phyloP scores from a whole-genome alignment of 2,888 invertebrate genomes.

The Pachymerium ferrugineum region DNA sequence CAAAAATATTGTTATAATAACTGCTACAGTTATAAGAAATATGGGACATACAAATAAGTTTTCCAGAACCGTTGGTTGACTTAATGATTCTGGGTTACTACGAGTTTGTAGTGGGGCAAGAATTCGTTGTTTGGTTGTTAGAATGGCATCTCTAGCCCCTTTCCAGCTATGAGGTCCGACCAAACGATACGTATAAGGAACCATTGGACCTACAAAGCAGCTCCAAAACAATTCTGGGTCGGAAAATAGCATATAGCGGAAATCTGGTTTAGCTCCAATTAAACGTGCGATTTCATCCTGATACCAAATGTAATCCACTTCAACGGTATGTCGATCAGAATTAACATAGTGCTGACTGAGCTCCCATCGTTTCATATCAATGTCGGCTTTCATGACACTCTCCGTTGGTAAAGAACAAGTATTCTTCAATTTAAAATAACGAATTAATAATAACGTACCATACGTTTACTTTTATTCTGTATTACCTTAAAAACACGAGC shows the following conservation, averaged over 20 bases:
- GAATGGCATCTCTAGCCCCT: constrained; percentile 48
- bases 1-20: background rate
- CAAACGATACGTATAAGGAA: constrained; percentile 47
- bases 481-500: constrained; percentile 4
- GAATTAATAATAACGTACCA: background rate
- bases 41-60: background rate
- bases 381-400: constrained; percentile 40
- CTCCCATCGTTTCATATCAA: constrained; percentile 38
- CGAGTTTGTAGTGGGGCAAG: constrained; percentile 35
- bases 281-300: constrained; percentile 50
- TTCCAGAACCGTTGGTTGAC: background rate
- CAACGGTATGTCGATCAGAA: constrained; percentile 43
- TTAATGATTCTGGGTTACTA: background rate
- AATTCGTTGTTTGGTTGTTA: constrained; percentile 40
- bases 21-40: background rate
- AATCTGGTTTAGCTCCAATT: constrained; percentile 47
- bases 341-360: constrained; percentile 41
- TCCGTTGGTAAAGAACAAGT: constrained; percentile 21
- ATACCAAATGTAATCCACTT: constrained; percentile 41
- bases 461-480: background rate
- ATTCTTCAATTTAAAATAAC: background rate
- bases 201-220: constrained; percentile 43
- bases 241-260: constrained; percentile 42
- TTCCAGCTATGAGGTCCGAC: constrained; percentile 48
- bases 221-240: constrained; percentile 40